Percentiles rank a stretch among this genome's conserved stretches.
phyloP scores from a whole-genome alignment of 2,113 vertebrate genomes.

The Plestiodon gilberti region DNA sequence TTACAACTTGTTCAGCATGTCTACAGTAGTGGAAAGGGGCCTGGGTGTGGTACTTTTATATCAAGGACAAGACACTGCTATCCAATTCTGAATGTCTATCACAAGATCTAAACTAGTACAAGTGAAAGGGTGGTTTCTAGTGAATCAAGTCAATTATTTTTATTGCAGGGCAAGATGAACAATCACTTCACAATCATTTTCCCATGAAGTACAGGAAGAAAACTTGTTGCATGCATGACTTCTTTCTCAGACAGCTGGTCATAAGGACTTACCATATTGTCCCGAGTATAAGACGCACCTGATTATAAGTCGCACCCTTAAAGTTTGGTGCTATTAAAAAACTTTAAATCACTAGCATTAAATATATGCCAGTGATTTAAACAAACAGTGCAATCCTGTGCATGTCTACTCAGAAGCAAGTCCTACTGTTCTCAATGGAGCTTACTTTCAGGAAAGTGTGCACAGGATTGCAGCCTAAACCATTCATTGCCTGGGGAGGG shows the following conservation, averaged over 20 bases:
- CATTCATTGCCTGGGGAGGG: too few species aligned
- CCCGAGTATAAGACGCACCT: too few species aligned
- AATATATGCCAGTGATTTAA: too few species aligned
- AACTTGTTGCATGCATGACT: not conserved
- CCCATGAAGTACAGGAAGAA: not conserved
- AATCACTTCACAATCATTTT: not conserved
- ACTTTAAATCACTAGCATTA: too few species aligned
- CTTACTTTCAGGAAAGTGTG: too few species aligned
- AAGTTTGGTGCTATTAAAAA: too few species aligned
- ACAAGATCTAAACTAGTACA: not conserved
- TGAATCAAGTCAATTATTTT: not conserved
- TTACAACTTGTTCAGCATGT: not conserved
- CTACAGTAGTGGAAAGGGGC: conserved; percentile 5
- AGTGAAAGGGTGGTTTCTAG: not conserved
- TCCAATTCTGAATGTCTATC: not conserved
- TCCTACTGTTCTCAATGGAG: too few species aligned
- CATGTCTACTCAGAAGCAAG: too few species aligned
- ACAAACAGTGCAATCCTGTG: too few species aligned
- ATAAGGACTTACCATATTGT: not conserved
- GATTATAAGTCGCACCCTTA: too few species aligned
- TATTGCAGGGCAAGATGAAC: not conserved
- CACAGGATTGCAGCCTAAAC: too few species aligned
- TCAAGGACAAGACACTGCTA: not conserved
- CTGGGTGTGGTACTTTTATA: not conserved
- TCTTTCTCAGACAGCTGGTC: not conserved